Evolutionary conservation across 2,888 invertebrate species (phyloP).

Genomic region (Heliothis peltigera): DNA sequence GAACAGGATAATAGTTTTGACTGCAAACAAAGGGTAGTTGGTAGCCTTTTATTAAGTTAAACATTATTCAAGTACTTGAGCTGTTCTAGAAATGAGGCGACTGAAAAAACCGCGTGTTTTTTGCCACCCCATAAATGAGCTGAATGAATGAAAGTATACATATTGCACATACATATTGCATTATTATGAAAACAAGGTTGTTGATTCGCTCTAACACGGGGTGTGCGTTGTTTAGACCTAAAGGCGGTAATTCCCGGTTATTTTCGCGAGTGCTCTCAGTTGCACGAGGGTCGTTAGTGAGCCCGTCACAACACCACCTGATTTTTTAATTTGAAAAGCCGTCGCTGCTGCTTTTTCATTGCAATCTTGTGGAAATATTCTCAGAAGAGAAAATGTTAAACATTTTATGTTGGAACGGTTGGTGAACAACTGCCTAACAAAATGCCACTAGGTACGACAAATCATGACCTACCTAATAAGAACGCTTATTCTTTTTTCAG

Average conservation of each 20-base stretch:
- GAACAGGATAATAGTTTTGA: conserved; percentile 45
- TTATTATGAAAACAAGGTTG: conserved; percentile 46
- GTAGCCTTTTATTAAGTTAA: conserved; percentile 11
- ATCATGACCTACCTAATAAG: background rate
- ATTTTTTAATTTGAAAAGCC: conserved; percentile 69
- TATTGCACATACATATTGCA: conserved; percentile 24
- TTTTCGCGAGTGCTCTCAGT: conserved; percentile 69
- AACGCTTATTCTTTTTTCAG: too few species aligned
- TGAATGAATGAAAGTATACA: conserved; percentile 30
- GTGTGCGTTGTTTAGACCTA: conserved; percentile 58
- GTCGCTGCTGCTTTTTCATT: conserved; percentile 54
- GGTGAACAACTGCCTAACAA: background rate
- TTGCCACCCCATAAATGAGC: conserved; percentile 13
- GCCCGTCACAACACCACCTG: conserved; percentile 63
- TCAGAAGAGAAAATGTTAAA: conserved; percentile 8
- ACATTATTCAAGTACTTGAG: conserved; percentile 21
- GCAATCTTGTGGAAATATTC: conserved; percentile 35
- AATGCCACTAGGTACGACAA: background rate
- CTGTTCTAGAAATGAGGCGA: conserved; percentile 4
- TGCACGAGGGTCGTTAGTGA: conserved; percentile 68
- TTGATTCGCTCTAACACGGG: conserved; percentile 50
- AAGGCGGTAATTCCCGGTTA: conserved; percentile 67
- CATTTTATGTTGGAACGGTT: conserved; percentile 11
- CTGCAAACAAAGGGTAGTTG: conserved; percentile 5
- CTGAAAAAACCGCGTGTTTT: conserved; percentile 21